These are phyloP conservation scores for Aselliscus stoliczkanus DNA, from an alignment of 2,797 vertebrate genomes.

Conservation along the genomic window DNA sequence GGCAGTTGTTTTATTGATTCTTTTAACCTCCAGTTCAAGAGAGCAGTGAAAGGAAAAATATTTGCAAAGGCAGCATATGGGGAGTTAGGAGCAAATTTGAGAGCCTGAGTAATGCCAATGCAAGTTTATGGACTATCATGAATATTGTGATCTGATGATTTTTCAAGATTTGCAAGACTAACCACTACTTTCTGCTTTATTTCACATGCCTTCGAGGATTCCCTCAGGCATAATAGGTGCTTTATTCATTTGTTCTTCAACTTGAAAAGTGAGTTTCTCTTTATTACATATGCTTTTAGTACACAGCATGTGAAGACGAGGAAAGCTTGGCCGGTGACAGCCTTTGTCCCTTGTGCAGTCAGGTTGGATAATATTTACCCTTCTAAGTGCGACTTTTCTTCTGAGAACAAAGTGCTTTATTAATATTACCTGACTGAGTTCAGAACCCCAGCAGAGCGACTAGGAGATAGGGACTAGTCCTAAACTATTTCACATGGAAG, in stretches of 20 bases:
- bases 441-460: slow-evolving; percentile 14
- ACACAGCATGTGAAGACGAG: background rate
- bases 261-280: slow-evolving; percentile 44
- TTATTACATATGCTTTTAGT: slow-evolving; percentile 1
- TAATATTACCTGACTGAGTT: slow-evolving; percentile 19
- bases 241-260: slow-evolving; percentile 54
- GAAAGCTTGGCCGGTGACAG: background rate
- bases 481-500: slow-evolving; percentile 28
- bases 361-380: background rate
- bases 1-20: background rate
- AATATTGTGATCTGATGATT: background rate
- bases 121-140: background rate
- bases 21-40: background rate
- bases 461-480: background rate
- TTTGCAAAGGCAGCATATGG: background rate
- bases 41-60: background rate
- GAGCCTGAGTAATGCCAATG: background rate
- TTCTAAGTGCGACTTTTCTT: slow-evolving; percentile 39
- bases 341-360: background rate
- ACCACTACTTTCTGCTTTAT: background rate
- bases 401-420: slow-evolving; percentile 36
- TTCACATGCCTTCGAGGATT: slow-evolving; percentile 1
- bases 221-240: background rate
- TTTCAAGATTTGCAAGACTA: background rate
- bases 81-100: background rate